Evolutionary conservation across 2,113 vertebrate genomes (phyloP).

Genomic region (Tyrannus savana): DNA sequence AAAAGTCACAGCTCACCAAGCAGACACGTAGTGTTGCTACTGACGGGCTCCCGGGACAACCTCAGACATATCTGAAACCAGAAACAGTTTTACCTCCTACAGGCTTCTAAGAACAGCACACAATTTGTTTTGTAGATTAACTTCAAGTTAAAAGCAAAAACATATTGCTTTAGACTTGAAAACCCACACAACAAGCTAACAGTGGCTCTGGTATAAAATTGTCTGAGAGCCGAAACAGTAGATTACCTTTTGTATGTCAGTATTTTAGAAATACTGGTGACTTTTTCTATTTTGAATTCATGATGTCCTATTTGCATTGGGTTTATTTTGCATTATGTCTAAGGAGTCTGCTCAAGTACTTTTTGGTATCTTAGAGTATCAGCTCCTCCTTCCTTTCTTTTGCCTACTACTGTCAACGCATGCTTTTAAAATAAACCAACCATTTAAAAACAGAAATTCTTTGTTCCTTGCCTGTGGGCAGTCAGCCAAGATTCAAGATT

Average conservation of each 20-base stretch:
- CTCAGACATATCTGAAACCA: background rate
- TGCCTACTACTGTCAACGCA: background rate
- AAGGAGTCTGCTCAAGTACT: background rate
- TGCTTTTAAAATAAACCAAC: conserved; percentile 18
- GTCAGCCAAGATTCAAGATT: conserved; percentile 34
- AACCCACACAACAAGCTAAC: background rate
- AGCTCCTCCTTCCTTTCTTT: background rate
- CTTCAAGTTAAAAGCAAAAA: background rate
- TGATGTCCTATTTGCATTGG: background rate
- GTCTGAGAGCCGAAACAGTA: background rate
- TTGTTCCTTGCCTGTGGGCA: conserved; percentile 9
- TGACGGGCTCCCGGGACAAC: background rate
- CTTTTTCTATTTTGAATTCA: background rate
- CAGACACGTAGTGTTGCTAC: background rate
- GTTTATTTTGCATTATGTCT: background rate
- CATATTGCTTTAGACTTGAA: background rate
- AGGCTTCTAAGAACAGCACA: background rate
- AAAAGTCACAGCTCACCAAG: background rate
- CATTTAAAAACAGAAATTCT: conserved; percentile 37
- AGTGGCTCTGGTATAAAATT: background rate
- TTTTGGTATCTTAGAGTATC: background rate
- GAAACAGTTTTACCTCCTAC: background rate
- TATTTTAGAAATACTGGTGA: background rate
- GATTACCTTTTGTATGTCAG: background rate
- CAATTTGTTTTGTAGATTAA: background rate